Conservation (phyloP, 2,113 vertebrate genomes). For the Paratilapia polleni region DNA sequence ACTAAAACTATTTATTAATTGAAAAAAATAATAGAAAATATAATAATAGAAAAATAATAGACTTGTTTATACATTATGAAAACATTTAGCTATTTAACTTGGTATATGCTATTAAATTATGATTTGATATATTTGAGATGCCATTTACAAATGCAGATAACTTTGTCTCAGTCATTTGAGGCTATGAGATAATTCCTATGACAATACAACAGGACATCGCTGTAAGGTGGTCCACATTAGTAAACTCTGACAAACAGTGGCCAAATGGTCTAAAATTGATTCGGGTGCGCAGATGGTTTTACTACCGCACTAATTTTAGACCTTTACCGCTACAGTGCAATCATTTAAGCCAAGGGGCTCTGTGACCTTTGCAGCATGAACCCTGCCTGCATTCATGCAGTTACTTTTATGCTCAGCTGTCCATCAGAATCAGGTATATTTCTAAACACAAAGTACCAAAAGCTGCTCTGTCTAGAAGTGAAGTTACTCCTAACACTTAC, state of each 20-base stretch:
- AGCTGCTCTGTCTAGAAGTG: neutral
- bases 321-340: neutral
- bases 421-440: neutral
- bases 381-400: neutral
- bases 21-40: too few relatives aligned
- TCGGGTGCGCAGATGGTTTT: neutral
- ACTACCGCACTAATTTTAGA: neutral
- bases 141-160: neutral
- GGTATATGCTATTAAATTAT: neutral
- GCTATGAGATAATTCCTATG: neutral
- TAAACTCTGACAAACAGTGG: neutral
- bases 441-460: neutral
- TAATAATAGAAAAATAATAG: too few relatives aligned
- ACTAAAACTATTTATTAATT: neutral
- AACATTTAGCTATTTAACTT: neutral
- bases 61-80: neutral
- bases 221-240: neutral
- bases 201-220: neutral
- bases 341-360: neutral
- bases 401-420: neutral
- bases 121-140: neutral
- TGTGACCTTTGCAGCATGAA: neutral
- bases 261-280: too few relatives aligned
- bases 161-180: too few relatives aligned
- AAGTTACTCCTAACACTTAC: neutral